Evolutionary conservation across 1,140 invertebrate genomes (phyloP).

Genomic region (Drosophila mayri): DNA sequence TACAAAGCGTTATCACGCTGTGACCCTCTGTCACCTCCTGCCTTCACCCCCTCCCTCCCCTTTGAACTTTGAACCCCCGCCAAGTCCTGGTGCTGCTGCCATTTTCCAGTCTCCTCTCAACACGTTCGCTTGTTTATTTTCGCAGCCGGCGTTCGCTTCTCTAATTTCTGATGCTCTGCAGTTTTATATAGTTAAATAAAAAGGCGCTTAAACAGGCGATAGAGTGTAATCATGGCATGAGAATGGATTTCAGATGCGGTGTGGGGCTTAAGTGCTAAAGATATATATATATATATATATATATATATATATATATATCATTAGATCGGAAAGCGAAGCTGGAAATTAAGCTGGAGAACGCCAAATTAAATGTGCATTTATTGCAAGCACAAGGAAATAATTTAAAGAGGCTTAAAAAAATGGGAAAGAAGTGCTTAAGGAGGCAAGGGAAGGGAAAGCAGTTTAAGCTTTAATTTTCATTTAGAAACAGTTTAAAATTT

Average conservation of each 20-base stretch:
- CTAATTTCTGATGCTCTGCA: slow-evolving; percentile 78
- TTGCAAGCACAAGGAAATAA: not conserved
- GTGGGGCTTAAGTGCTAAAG: not conserved
- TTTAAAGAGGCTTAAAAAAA: not conserved
- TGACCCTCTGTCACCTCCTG: slow-evolving; percentile 43
- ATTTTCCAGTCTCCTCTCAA: slow-evolving; percentile 16
- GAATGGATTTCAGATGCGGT: slow-evolving; percentile 30
- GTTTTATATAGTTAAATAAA: slow-evolving; percentile 80
- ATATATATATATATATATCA: slow-evolving; percentile 3
- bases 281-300: slow-evolving; percentile 4
- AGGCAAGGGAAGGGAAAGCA: not conserved
- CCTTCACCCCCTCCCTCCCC: slow-evolving; percentile 13
- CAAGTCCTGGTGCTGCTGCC: not conserved
- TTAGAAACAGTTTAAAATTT: not conserved
- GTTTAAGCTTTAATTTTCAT: not conserved
- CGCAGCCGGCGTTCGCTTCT: slow-evolving; percentile 72
- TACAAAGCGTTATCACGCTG: slow-evolving; percentile 81
- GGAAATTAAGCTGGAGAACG: not conserved
- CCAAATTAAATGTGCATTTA: slow-evolving; percentile 37
- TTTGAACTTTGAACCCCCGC: slow-evolving; percentile 31
- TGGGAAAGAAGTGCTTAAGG: not conserved
- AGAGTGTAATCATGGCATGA: slow-evolving; percentile 53
- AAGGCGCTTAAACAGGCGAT: slow-evolving; percentile 65
- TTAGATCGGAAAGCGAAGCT: slow-evolving; percentile 5
- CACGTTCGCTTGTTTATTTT: slow-evolving; percentile 76